Evolutionary conservation across 2,113 vertebrate species (phyloP).

Genomic region (Gadus chalcogrammus): DNA sequence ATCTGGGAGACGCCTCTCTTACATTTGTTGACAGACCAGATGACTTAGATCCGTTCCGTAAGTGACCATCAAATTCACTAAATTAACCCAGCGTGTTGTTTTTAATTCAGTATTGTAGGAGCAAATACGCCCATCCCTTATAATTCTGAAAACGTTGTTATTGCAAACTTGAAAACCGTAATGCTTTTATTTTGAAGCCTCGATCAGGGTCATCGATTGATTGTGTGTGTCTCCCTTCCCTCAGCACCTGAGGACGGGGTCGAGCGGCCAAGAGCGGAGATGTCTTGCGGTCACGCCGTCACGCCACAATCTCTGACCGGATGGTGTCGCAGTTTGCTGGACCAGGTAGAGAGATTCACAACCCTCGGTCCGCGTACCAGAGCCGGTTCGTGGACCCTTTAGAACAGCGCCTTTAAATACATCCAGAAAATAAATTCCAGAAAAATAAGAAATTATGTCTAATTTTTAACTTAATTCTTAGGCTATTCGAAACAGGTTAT

Average conservation of each 20-base stretch:
- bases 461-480: too few relatives aligned
- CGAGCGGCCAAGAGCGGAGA: constrained; percentile 49
- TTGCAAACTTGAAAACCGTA: too few relatives aligned
- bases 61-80: constrained; percentile 5
- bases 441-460: too few relatives aligned
- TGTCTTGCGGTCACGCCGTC: constrained; percentile 74
- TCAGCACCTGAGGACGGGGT: constrained; percentile 65
- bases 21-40: constrained; percentile 63
- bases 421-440: too few relatives aligned
- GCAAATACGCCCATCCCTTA: too few relatives aligned
- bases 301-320: constrained; percentile 68
- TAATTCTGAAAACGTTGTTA: too few relatives aligned
- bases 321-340: constrained; percentile 68
- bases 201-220: background rate
- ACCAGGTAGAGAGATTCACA: constrained; percentile 57
- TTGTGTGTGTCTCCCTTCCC: background rate
- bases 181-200: background rate
- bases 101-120: too few relatives aligned
- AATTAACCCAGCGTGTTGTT: too few relatives aligned
- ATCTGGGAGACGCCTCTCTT: constrained; percentile 54
- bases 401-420: too few relatives aligned
- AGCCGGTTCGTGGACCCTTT: too few relatives aligned
- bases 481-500: too few relatives aligned
- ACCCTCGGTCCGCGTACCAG: too few relatives aligned
- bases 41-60: constrained; percentile 46